Base-by-base conservation (phyloP, 2,113 vertebrate species). In the Zootoca vivipara region DNA sequence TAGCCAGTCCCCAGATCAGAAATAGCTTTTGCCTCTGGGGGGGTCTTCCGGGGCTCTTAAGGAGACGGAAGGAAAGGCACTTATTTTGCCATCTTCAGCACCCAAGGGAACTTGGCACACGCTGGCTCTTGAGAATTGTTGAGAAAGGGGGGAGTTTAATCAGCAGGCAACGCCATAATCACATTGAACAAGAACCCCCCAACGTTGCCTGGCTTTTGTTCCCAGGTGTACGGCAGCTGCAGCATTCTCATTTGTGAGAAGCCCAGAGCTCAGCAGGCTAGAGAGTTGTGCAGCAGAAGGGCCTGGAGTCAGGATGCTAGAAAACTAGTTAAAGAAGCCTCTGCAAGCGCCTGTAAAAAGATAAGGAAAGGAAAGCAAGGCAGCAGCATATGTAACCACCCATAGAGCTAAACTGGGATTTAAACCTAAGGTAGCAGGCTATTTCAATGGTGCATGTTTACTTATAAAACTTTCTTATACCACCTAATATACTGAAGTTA, bases 1-100 rank as follows among this genome's bases (percentile, higher is more conserved):
- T 83, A 78, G 56, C 42, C 13, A 78, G 73, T 56, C 40, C 81
- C 81, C 72, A 35, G 64, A 83, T 83, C 81, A 69, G 87, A 26
- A 88, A 78, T 77, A 83, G 87, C 69, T 74, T 67, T 35, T 35
- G 74, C 67, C 72, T 69, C 52, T 35, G 22, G 33, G 33, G 33
- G 64, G 52, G 42, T 10, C 67, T 70, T 77, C 58, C 70, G 38
- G 15, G 3, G 15, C 69, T 46, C 78, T 73, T n/a, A 38, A 52
- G 65, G 33, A 73, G 67, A 24, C 7, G 10, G 69, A 22, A 35
- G 7, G 26, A 2, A 81, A 67, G 38, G 69, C 22, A 35, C 77
- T 65, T 70, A 10, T 42, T 40, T 38, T 67, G 67, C 78, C 40
- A 75, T 38, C 58, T 46, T 83, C 87, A 30, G 26, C 18, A 15